Conservation (phyloP, 2,888 invertebrate species). For the Limnephilus marmoratus region DNA sequence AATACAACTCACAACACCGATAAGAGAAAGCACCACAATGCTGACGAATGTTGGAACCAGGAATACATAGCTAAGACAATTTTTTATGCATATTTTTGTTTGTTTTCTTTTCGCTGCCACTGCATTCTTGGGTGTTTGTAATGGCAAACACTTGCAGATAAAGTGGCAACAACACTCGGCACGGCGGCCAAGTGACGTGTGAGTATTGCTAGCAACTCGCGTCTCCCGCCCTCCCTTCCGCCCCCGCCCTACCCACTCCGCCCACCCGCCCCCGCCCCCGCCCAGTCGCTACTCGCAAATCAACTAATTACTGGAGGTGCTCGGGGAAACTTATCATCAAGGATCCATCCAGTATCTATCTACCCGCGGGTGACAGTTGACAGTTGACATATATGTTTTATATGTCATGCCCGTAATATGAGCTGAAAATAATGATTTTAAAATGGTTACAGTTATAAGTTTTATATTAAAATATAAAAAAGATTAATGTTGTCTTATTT, state of each 20-base stretch:
- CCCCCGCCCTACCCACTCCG: not conserved
- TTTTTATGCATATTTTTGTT: not conserved
- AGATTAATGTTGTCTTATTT: too few species aligned
- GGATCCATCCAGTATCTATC: not conserved
- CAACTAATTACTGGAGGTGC: slow-evolving; percentile 45
- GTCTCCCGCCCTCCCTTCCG: not conserved
- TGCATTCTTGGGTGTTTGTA: not conserved
- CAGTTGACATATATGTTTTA: not conserved
- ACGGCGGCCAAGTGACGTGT: slow-evolving; percentile 58
- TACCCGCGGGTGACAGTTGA: not conserved
- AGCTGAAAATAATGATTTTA: too few species aligned
- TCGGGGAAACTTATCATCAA: slow-evolving; percentile 27
- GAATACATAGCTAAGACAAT: too few species aligned
- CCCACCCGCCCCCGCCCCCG: not conserved
- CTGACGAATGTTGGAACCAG: not conserved
- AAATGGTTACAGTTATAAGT: too few species aligned
- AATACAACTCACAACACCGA: too few species aligned
- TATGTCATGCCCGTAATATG: too few species aligned
- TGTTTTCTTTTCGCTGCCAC: not conserved
- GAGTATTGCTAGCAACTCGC: slow-evolving; percentile 20
- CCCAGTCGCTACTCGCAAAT: slow-evolving; percentile 24
- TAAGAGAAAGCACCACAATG: not conserved
- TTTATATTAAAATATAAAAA: too few species aligned
- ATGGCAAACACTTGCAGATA: slow-evolving; percentile 53
- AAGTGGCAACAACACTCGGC: slow-evolving; percentile 62